These are phyloP conservation scores for Arbacia lixula DNA, from an alignment of 53 echinoderm and acorn worm genomes.

Conservation along the genomic window DNA sequence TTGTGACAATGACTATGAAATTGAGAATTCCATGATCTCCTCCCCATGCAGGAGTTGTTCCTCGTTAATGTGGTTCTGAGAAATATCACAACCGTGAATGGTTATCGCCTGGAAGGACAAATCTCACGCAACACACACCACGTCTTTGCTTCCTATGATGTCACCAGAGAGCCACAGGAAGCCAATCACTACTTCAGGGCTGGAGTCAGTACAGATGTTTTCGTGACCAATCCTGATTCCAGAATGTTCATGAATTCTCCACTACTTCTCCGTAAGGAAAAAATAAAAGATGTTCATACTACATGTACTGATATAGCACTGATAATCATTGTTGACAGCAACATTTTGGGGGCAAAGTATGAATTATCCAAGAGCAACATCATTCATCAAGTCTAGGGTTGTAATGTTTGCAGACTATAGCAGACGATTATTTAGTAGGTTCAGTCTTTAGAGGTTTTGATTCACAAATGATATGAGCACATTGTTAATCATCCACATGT, in stretches of 20 bases:
- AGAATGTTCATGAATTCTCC: conserved; percentile 14
- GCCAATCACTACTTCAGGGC: not conserved
- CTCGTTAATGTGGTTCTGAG: not conserved
- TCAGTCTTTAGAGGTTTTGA: no score
- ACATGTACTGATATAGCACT: no score
- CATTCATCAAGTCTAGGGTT: no score
- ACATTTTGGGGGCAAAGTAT: no score
- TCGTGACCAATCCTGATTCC: not conserved
- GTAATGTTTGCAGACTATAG: no score
- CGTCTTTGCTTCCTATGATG: not conserved
- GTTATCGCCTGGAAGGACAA: not conserved
- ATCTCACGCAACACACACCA: not conserved
- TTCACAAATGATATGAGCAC: no score
- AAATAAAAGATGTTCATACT: no score
- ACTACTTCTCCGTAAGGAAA: not conserved
- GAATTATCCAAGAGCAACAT: no score
- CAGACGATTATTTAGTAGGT: no score
- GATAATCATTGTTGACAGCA: no score
- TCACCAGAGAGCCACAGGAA: not conserved
- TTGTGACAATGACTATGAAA: no score
- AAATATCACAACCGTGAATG: not conserved
- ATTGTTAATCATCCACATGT: no score
- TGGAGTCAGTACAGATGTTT: conserved; percentile 7
- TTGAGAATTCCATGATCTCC: not conserved
- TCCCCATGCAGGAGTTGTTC: not conserved